These are phyloP conservation scores for Tinea semifulvella DNA, from an alignment of 2,888 invertebrate genomes.

Conservation along the genomic window DNA sequence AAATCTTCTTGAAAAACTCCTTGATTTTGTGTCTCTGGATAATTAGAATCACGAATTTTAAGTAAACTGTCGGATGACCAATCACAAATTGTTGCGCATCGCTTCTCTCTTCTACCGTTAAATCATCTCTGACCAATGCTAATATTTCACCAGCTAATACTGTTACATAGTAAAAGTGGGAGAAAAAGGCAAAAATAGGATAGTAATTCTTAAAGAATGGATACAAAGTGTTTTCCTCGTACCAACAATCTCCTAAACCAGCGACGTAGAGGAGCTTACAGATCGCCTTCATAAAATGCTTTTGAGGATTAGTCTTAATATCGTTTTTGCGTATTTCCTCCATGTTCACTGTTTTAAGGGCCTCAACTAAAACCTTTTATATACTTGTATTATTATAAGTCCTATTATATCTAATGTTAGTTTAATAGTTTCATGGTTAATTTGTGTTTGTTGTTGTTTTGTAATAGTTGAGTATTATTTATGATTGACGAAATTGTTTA, in stretches of 20 bases:
- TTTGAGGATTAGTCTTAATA: conserved; percentile 26
- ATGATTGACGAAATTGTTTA: background rate
- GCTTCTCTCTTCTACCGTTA: conserved; percentile 30
- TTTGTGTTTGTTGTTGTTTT: conserved; percentile 1
- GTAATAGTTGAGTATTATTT: background rate
- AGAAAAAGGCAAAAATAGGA: conserved; percentile 26
- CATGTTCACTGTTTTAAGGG: background rate
- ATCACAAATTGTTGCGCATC: conserved; percentile 31
- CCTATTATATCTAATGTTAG: background rate
- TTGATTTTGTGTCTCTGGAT: conserved; percentile 27
- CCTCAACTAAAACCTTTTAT: background rate
- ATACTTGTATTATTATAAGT: background rate
- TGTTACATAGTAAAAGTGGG: conserved; percentile 27
- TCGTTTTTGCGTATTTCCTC: background rate
- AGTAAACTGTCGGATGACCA: conserved; percentile 19
- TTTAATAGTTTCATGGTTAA: conserved; percentile 1
- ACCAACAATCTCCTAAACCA: conserved; percentile 36
- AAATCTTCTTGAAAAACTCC: conserved; percentile 27
- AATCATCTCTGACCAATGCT: conserved; percentile 27
- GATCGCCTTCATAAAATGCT: conserved; percentile 29
- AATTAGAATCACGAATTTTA: conserved; percentile 30
- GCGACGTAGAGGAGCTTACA: conserved; percentile 29
- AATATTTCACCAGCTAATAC: conserved; percentile 28
- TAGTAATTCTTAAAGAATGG: conserved; percentile 23
- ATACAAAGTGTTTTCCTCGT: conserved; percentile 23